Base-by-base conservation (phyloP, 1,140 invertebrate genomes). In the Stegodyphus dumicola region DNA sequence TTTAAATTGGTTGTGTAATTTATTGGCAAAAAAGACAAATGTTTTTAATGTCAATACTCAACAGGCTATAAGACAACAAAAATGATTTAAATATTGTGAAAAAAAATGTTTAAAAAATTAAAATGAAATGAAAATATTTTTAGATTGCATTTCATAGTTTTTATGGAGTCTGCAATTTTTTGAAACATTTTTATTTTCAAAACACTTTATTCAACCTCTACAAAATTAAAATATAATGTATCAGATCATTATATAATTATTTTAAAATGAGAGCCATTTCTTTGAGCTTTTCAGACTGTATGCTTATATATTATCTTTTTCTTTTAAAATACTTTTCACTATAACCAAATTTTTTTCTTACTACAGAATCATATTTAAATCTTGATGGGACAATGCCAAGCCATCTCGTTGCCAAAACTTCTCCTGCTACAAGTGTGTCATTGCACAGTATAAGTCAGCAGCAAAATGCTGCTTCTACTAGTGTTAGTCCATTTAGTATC, bases 401-500 rank as follows among this genome's bases (percentile, higher is more conserved):
- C 17, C 53, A 85, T 51, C 7, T 85, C 13, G 53, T 69, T 49
- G 81, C 71, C 51, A 76, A 76, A 69, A 85, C 69, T 48, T 64
- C 75, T 13, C 48, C 75, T 11, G 18, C 51, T 6, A 74, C 71
- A 17, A 17, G 13, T 54, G 52, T 13, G 15, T 65, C 56, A 52
- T 65, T 13, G 64, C 9, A 49, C 10, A 77, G 10, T 15, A 33
- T 49, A 18, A 74, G 33, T 9, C 51, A 66, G 18, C 65, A 66
- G 6, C 71, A 70, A 51, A 77, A 56, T 33, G 13, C 15, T 60
- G 7, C 74, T 18, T 18, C 81, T 70, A 51, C 73, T 18, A 85
- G 52, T 70, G 65, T 85, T n/a, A 85, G 65, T 13, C 74, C 81
- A 52, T 85, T 85, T 60, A 76, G 75, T 65, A 86, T 86, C 17